Evolutionary conservation across 2,888 invertebrate species (phyloP).

Genomic region (Odontomyia ornata): DNA sequence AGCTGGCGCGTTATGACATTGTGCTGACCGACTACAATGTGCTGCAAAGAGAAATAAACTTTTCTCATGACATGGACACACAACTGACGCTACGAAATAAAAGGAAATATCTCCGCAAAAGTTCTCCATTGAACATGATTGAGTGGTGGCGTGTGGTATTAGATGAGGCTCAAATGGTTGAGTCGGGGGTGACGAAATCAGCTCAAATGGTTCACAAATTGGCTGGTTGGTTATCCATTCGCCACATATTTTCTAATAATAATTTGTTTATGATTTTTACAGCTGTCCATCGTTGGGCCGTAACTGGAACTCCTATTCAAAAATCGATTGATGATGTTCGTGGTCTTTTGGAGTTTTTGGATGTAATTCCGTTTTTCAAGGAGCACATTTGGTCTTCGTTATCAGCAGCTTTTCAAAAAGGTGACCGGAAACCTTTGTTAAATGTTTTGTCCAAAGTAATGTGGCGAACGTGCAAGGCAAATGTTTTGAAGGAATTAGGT

Average conservation of each 20-base stretch:
- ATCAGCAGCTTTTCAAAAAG: constrained; percentile 53
- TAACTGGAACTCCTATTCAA: constrained; percentile 79
- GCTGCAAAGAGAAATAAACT: constrained; percentile 70
- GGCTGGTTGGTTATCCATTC: constrained; percentile 53
- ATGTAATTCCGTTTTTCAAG: constrained; percentile 58
- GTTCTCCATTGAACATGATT: constrained; percentile 74
- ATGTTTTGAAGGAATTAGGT: constrained; percentile 73
- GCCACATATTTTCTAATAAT: background rate
- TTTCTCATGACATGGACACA: constrained; percentile 66
- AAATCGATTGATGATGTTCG: constrained; percentile 67
- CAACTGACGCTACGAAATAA: constrained; percentile 65
- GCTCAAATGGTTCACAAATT: constrained; percentile 64
- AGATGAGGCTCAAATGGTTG: constrained; percentile 85
- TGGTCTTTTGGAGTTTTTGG: constrained; percentile 61
- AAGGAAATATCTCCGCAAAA: constrained; percentile 71
- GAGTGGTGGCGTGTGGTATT: constrained; percentile 81
- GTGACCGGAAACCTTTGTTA: constrained; percentile 58
- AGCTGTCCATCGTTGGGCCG: constrained; percentile 75
- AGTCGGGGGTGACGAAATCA: constrained; percentile 68
- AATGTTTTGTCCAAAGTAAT: constrained; percentile 67
- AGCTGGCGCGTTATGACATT: constrained; percentile 73
- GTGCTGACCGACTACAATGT: constrained; percentile 77
- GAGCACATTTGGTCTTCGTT: constrained; percentile 56
- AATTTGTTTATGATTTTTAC: constrained; percentile 43
- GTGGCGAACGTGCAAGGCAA: constrained; percentile 76